Conservation (phyloP, 1,140 invertebrate genomes). For the Drosophila ercepeae region DNA sequence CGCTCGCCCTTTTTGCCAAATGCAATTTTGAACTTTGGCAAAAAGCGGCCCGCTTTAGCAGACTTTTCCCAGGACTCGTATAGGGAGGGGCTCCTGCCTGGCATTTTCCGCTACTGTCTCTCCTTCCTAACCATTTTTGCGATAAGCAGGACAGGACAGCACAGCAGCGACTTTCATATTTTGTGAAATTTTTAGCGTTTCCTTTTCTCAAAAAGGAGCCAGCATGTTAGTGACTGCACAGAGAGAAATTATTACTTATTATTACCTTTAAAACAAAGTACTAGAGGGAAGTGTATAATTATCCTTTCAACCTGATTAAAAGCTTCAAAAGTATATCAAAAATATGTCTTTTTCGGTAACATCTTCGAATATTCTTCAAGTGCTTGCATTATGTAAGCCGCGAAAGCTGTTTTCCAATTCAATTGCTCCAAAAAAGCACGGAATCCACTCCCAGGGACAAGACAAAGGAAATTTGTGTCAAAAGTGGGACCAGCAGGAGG, state of each 20-base stretch:
- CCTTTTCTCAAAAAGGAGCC: slow-evolving; percentile 17
- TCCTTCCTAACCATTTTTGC: slow-evolving; percentile 39
- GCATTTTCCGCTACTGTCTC: not conserved
- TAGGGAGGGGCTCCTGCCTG: no score
- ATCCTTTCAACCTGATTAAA: no score
- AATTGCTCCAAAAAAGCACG: slow-evolving; percentile 41
- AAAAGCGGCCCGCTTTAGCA: slow-evolving; percentile 38
- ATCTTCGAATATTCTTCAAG: no score
- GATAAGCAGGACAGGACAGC: slow-evolving; percentile 55
- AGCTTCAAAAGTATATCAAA: no score
- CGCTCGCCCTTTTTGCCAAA: slow-evolving; percentile 47
- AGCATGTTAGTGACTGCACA: slow-evolving; percentile 8
- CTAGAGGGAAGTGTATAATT: no score
- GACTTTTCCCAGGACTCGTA: slow-evolving; percentile 9
- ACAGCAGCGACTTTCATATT: slow-evolving; percentile 52
- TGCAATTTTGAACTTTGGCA: slow-evolving; percentile 69
- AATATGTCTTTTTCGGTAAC: no score
- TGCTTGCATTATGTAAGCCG: slow-evolving; percentile 49
- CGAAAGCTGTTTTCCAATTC: slow-evolving; percentile 66
- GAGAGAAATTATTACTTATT: no score
- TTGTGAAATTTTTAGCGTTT: slow-evolving; percentile 48
- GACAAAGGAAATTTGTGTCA: slow-evolving; percentile 46
- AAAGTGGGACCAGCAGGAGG: slow-evolving; percentile 14
- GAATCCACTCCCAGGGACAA: slow-evolving; percentile 59
- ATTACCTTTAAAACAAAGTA: no score